Conservation (phyloP, 2,888 invertebrate species). For the Drosophila rellima region DNA sequence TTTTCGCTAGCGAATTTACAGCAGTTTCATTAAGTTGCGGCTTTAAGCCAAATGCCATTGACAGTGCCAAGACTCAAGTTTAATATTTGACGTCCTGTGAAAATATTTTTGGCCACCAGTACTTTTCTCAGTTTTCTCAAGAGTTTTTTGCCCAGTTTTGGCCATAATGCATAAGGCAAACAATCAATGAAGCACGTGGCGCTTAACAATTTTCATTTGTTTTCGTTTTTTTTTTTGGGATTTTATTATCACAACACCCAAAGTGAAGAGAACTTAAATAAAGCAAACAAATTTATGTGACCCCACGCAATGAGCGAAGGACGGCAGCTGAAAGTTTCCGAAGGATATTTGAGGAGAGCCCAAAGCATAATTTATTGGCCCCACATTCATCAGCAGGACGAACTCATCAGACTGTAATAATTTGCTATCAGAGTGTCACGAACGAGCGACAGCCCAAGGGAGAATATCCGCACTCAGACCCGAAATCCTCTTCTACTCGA, state of each 20-base stretch:
- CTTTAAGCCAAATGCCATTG: conserved; percentile 33
- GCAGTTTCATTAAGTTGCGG: conserved; percentile 65
- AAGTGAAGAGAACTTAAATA: conserved; percentile 69
- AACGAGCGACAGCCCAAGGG: conserved; percentile 46
- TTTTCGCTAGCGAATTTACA: conserved; percentile 40
- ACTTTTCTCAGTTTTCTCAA: not conserved
- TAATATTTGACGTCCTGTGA: conserved; percentile 17
- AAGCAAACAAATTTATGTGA: conserved; percentile 75
- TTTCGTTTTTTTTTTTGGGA: not conserved
- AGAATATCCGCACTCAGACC: not conserved
- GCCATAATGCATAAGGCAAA: conserved; percentile 48
- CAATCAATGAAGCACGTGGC: conserved; percentile 50
- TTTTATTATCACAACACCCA: conserved; percentile 56
- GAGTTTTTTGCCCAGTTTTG: conserved; percentile 2
- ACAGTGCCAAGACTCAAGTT: conserved; percentile 24
- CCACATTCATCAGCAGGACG: conserved; percentile 73
- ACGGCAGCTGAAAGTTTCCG: conserved; percentile 17
- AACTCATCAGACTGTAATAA: conserved; percentile 81
- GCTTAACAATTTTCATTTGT: conserved; percentile 15
- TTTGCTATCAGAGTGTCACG: conserved; percentile 77
- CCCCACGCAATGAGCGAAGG: conserved; percentile 18
- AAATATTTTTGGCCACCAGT: conserved; percentile 44
- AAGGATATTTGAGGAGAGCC: conserved; percentile 53
- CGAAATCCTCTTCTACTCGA: not conserved
- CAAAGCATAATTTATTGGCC: conserved; percentile 75